phyloP scores from a whole-genome alignment of 2,113 vertebrate species.

The Myotis lucifugus region DNA sequence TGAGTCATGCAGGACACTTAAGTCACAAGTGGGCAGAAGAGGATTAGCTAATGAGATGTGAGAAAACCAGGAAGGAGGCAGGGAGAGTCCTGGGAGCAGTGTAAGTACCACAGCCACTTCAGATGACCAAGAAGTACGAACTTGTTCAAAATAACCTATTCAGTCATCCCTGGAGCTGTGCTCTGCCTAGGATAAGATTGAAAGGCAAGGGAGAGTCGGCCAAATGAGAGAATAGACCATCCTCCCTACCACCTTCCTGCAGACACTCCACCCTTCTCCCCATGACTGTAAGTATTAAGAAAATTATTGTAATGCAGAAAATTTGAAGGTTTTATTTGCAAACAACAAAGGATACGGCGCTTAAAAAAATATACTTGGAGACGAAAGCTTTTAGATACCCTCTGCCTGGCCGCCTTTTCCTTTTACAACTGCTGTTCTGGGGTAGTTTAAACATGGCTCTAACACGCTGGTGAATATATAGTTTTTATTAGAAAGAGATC shows the following conservation, averaged over 20 bases:
- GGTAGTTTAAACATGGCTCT: not conserved
- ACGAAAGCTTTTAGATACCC: not conserved
- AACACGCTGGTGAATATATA: not conserved
- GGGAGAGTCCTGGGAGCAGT: not conserved
- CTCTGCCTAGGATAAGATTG: not conserved
- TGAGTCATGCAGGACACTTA: slow-evolving; percentile 21
- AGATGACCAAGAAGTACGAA: not conserved
- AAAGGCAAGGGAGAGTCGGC: not conserved
- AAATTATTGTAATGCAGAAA: not conserved
- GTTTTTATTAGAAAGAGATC: slow-evolving; percentile 37
- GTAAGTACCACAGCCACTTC: not conserved
- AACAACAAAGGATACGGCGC: not conserved
- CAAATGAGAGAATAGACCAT: not conserved
- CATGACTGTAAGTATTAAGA: not conserved
- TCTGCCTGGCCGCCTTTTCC: not conserved
- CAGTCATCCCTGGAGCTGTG: not conserved
- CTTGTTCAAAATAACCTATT: not conserved
- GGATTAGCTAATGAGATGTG: not conserved
- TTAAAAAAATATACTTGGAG: not conserved
- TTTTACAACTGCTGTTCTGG: not conserved
- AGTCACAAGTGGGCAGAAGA: slow-evolving; percentile 25
- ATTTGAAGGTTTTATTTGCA: not conserved
- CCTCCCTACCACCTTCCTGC: not conserved
- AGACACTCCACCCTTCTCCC: not conserved
- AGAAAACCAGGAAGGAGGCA: not conserved